These are phyloP conservation scores for Euura saliciscinereae DNA, from an alignment of 1,140 invertebrate species.

Conservation along the genomic window DNA sequence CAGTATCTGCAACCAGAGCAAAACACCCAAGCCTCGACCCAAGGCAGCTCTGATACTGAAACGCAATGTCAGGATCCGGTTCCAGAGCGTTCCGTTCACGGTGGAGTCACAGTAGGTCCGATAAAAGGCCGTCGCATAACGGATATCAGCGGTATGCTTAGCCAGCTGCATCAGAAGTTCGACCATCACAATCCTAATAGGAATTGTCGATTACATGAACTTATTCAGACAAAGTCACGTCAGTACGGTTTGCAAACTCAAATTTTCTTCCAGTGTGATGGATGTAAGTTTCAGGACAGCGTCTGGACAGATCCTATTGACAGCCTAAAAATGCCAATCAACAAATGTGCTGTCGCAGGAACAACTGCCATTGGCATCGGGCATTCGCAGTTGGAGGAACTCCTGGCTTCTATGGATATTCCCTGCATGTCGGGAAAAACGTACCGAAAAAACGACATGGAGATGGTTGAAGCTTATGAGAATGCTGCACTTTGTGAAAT, in stretches of 20 bases:
- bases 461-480: conserved; percentile 23
- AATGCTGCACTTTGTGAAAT: conserved; percentile 34
- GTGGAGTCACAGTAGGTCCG: too few species aligned
- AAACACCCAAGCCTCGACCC: too few species aligned
- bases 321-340: conserved; percentile 24
- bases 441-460: conserved; percentile 27
- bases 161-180: conserved; percentile 15
- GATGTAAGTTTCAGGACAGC: conserved; percentile 21
- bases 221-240: conserved; percentile 14
- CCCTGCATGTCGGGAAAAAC: conserved; percentile 32
- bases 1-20: too few species aligned
- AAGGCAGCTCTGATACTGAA: too few species aligned
- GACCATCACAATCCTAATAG: conserved; percentile 20
- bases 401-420: conserved; percentile 36
- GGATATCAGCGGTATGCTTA: conserved; percentile 8
- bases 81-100: too few species aligned
- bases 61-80: too few species aligned
- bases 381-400: conserved; percentile 36
- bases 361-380: conserved; percentile 35
- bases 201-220: conserved; percentile 21
- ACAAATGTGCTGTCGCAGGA: conserved; percentile 31
- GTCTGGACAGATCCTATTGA: conserved; percentile 27
- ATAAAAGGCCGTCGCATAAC: conserved; percentile 5
- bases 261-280: conserved; percentile 30
- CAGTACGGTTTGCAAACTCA: conserved; percentile 20